These are phyloP conservation scores for Sapajus apella DNA, from an alignment of 2,113 vertebrate species.

Conservation along the genomic window DNA sequence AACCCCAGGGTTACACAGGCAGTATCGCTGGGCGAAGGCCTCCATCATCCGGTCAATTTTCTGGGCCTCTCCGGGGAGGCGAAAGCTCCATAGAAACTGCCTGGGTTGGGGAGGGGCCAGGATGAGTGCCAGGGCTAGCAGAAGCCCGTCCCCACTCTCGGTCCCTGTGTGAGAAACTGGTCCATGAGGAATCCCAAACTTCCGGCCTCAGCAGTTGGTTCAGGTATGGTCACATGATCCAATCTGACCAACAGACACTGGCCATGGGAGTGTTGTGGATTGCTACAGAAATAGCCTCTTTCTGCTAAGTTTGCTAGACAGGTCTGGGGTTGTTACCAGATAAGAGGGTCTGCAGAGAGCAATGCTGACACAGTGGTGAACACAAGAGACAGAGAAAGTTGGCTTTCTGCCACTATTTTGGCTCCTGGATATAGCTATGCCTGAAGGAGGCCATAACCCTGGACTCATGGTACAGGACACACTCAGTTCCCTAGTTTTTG, in stretches of 20 bases:
- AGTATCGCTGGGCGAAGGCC: slow-evolving; percentile 94
- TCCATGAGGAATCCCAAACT: neutral
- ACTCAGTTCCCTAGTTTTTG: neutral
- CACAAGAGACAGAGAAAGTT: neutral
- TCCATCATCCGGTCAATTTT: slow-evolving; percentile 98
- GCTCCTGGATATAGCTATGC: neutral
- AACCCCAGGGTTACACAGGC: slow-evolving; percentile 92
- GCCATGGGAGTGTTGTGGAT: accelerated
- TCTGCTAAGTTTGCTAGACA: neutral
- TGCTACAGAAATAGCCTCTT: accelerated
- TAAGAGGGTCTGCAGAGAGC: neutral
- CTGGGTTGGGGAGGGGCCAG: slow-evolving; percentile 67
- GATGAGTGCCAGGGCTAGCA: neutral
- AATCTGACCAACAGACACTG: neutral
- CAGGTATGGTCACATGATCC: neutral
- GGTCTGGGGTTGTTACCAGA: neutral
- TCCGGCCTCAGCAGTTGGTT: no score
- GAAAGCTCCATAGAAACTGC: slow-evolving; percentile 96
- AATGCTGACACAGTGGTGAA: accelerated
- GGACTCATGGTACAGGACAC: neutral
- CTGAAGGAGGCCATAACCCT: neutral
- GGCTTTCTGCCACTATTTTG: neutral
- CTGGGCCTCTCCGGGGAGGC: slow-evolving; percentile 94
- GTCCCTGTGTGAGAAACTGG: neutral
- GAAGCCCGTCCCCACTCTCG: accelerated